Evolutionary conservation across 2,888 invertebrate species (phyloP), one percentile per base, ranked within the genome.

Genomic region (Leptothorax acervorum): DNA sequence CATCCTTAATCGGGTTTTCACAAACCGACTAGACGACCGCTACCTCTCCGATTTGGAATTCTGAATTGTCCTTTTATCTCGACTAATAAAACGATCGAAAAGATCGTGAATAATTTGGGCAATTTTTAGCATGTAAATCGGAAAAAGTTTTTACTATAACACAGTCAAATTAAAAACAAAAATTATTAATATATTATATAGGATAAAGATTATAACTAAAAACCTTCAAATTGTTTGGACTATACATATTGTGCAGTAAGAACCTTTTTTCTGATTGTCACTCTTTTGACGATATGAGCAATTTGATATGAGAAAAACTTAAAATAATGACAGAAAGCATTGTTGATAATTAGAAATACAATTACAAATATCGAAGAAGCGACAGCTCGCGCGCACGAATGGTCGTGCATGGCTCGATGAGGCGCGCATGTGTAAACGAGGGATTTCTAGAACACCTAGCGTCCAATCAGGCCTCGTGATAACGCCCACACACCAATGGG

Each of bases 401-500:
- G 62, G 48, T 75, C 31, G 79, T 73, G 62, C 53, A 62, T 55
- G 45, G 78, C 48, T 60, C 55, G 84, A 66, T 84, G 83, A 86
- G 85, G 11, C 60, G 90, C 90, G 90, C 90, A 89, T 89, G 90
- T 85, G 86, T 88, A 65, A 73, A 42, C 71, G 81, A 85, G 63
- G 66, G 42, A 55, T 70, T 85, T 84, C 81, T 89, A 86, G 84
- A 88, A 87, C 73, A 79, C 70, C 71, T 86, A 70, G 78, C 90
- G 83, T 66, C 93, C 93, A 93, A 93, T 93, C 87, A 87, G 86
- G 85, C 39, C 48, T 68, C 85, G 85, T 88, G 92, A 93, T 92
- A 92, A 93, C 94, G 94, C 94, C 94, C 93, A 93, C 94, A 91
- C 92, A 85, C 94, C 94, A 94, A 94, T 94, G 89, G 87, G 92